Conservation (phyloP, 2,113 vertebrate species). For the Centrocercus urophasianus region DNA sequence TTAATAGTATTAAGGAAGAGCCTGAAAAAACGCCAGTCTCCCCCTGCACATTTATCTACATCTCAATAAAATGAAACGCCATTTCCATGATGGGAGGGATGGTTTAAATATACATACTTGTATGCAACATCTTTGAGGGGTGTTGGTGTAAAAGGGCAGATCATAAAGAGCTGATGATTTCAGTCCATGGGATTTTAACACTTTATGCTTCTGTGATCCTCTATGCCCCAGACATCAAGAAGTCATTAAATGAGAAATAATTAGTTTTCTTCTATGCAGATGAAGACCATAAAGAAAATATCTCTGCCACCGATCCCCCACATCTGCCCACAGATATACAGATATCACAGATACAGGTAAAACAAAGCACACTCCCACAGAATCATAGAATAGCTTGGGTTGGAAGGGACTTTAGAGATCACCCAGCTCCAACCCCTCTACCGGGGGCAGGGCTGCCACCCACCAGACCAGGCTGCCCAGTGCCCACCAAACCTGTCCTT, state of each 20-base stretch:
- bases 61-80: constrained; percentile 8
- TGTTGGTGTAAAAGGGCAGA: neutral
- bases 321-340: neutral
- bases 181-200: constrained; percentile 9
- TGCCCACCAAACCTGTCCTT: no score
- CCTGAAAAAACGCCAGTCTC: neutral
- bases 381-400: no score
- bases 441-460: no score
- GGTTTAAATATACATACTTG: neutral
- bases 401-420: no score
- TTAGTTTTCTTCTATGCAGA: neutral
- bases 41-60: neutral
- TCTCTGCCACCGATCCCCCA: neutral
- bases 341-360: neutral
- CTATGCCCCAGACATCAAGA: neutral
- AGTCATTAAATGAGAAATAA: neutral
- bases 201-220: neutral
- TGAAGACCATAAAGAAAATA: neutral
- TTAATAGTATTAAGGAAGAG: constrained; percentile 6
- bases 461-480: no score
- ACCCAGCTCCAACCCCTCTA: no score
- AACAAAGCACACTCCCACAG: neutral
- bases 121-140: neutral
- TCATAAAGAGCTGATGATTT: neutral
- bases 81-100: neutral